Evolutionary conservation across 2,797 vertebrate species (phyloP).

Genomic region (Hirundo rustica): DNA sequence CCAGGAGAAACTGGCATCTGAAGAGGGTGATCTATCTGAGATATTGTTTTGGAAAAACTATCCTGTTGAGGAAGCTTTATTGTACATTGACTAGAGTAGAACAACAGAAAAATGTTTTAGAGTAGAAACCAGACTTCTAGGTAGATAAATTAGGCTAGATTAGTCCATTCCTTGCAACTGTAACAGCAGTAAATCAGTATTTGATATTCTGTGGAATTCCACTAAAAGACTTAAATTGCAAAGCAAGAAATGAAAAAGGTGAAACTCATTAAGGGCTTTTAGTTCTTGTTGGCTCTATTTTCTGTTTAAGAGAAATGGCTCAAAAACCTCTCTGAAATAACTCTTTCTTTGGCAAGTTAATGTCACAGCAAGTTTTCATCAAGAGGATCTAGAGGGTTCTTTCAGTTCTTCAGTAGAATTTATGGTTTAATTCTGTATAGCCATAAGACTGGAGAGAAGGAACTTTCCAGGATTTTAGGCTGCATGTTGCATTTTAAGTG

Average conservation of each 20-base stretch:
- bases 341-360: constrained; percentile 25
- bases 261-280: constrained; percentile 48
- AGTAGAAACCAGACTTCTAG: neutral
- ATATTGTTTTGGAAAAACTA: neutral
- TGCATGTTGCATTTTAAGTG: neutral
- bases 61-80: neutral
- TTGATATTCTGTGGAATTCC: constrained; percentile 21
- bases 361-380: neutral
- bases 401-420: constrained; percentile 27
- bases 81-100: neutral
- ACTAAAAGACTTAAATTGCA: constrained; percentile 44
- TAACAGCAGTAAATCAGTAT: constrained; percentile 36
- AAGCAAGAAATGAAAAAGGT: constrained; percentile 7
- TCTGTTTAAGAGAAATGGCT: neutral
- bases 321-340: constrained; percentile 38
- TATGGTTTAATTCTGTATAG: neutral
- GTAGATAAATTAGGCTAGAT: neutral
- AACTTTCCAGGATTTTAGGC: neutral
- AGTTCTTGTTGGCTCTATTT: constrained; percentile 48
- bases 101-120: neutral
- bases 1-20: neutral
- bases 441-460: neutral
- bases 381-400: neutral
- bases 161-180: neutral
- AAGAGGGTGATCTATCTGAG: neutral